Percentiles rank a stretch among this genome's conserved stretches.
phyloP scores from a whole-genome alignment of 2,797 vertebrate species.

The Cossypha dichroa region DNA sequence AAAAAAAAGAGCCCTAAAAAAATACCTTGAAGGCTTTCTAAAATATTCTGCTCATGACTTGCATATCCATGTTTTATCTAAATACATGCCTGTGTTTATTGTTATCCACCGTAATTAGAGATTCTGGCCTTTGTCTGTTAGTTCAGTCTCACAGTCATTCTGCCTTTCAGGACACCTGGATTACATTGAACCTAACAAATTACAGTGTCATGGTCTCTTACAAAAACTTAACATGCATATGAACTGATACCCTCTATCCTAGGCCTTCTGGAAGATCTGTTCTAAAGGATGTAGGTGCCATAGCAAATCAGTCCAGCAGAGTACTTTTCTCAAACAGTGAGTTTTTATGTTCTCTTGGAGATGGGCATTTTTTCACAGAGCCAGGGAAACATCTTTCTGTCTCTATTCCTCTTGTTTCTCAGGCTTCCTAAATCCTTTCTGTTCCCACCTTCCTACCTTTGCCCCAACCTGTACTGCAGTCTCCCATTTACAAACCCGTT shows the following conservation, averaged over 20 bases:
- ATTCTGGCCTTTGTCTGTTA: background rate
- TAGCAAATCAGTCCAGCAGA: background rate
- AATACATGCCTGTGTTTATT: background rate
- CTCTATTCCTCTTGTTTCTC: background rate
- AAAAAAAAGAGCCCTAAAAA: background rate
- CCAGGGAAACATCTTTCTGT: background rate
- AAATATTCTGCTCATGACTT: background rate
- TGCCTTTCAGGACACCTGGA: background rate
- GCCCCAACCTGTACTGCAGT: background rate
- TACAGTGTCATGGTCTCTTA: background rate
- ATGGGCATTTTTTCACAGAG: background rate
- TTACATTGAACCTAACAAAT: background rate
- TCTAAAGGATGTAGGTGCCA: background rate
- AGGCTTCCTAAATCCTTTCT: background rate
- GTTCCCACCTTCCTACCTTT: background rate
- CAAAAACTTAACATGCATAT: background rate
- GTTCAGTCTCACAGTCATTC: background rate
- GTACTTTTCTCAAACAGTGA: background rate
- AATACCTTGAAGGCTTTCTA: background rate
- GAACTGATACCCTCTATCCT: background rate
- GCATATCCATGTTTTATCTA: background rate
- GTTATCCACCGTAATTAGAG: background rate
- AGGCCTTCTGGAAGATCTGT: background rate
- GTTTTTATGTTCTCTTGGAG: background rate
- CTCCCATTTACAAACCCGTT: rapidly evolving